phyloP scores from a whole-genome alignment of 2,888 invertebrate species.

The Patella ulyssiponensis region DNA sequence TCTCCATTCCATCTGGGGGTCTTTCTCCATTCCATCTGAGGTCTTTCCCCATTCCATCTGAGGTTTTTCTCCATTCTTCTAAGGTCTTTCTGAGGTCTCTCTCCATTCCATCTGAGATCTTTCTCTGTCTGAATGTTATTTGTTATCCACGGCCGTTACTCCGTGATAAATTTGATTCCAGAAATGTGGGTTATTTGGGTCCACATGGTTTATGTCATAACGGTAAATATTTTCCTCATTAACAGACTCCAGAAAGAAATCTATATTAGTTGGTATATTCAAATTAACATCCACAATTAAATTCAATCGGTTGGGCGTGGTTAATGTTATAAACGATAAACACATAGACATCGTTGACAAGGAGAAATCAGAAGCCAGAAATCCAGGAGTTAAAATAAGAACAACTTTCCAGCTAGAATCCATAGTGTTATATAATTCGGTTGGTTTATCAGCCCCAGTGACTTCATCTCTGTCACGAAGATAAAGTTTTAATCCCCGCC shows the following conservation, averaged over 20 bases:
- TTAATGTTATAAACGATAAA: slow-evolving; percentile 1
- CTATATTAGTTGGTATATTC: neutral
- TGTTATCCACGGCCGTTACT: too few species aligned
- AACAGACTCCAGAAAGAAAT: neutral
- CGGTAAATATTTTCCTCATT: neutral
- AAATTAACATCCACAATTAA: neutral
- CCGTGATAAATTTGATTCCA: too few species aligned
- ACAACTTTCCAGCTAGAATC: neutral
- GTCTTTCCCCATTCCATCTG: too few species aligned
- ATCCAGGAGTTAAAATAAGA: neutral
- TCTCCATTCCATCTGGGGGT: too few species aligned
- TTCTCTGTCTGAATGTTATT: too few species aligned
- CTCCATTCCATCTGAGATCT: too few species aligned
- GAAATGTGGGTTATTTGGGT: too few species aligned
- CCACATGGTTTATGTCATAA: too few species aligned
- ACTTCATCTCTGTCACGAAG: neutral
- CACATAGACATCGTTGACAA: neutral
- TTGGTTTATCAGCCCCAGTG: neutral
- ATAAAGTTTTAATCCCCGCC: neutral
- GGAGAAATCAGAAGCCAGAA: neutral
- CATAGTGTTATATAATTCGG: neutral
- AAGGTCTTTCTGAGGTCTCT: too few species aligned
- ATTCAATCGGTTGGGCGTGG: neutral
- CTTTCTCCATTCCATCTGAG: too few species aligned
- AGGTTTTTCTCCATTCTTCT: too few species aligned